Conservation (phyloP, 2,888 invertebrate genomes). For the Pachymerium ferrugineum region DNA sequence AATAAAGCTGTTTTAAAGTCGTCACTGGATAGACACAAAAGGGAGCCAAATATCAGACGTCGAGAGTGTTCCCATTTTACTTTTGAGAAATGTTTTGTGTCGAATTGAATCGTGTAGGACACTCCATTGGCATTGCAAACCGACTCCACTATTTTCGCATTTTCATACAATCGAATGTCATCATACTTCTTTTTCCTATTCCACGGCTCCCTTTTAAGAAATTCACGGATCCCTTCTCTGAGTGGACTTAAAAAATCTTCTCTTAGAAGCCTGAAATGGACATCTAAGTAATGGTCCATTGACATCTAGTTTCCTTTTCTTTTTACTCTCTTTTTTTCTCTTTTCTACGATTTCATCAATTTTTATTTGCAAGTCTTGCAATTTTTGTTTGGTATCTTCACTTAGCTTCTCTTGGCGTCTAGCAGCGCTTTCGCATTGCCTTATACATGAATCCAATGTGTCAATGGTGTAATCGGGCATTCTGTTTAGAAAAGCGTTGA, state of each 20-base stretch:
- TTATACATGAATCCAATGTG: too few species aligned
- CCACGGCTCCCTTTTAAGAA: slow-evolving; percentile 43
- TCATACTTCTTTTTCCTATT: background rate
- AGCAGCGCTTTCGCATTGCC: too few species aligned
- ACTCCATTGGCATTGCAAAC: background rate
- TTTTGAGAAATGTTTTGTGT: background rate
- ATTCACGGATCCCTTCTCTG: slow-evolving; percentile 59
- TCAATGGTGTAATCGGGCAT: too few species aligned
- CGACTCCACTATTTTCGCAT: background rate
- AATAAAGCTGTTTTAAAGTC: slow-evolving; percentile 33
- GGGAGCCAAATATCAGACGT: slow-evolving; percentile 28
- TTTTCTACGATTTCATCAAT: too few species aligned
- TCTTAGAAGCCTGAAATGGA: slow-evolving; percentile 67
- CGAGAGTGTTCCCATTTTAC: slow-evolving; percentile 30
- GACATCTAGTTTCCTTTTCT: slow-evolving; percentile 59
- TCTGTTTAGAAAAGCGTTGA: too few species aligned
- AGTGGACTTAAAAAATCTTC: slow-evolving; percentile 75
- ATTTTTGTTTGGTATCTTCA: too few species aligned
- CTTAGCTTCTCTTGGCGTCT: too few species aligned
- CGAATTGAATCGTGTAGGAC: background rate
- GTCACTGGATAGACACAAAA: slow-evolving; percentile 34
- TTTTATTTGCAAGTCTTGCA: too few species aligned
- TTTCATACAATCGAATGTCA: slow-evolving; percentile 10
- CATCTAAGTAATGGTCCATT: slow-evolving; percentile 67
- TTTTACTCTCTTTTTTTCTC: too few species aligned